Base-by-base conservation (phyloP, 2,888 invertebrate species). In the Hesperia comma region DNA sequence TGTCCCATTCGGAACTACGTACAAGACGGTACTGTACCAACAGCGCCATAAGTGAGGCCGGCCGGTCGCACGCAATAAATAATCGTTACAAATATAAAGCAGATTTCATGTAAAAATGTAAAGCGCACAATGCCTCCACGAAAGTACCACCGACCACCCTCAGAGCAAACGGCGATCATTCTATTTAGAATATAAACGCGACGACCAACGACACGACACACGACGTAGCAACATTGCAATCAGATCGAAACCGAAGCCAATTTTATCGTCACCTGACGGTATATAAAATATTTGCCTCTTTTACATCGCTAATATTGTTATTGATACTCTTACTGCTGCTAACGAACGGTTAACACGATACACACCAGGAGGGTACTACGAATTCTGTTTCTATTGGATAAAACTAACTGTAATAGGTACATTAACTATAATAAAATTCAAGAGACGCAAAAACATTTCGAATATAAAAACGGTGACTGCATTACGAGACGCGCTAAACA, bases 151-250 rank as follows among this genome's bases (percentile, higher is more conserved):
- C 53, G 54, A 49, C 17, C 56, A n/a, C 10, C 53, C 63, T 33
- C 58, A 41, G 19, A 8, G 26, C 32, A 53, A 53, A 40, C 63
- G 12, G 41, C 57, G 5, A 26, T 55, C 62, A 21, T 33, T 61
- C 51, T 63, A 53, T 64, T 58, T 64, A 64, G 64, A 64, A 64
- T 64, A 64, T 64, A 53, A 57, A 64, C 58, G 58, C 43, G 53
- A 53, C 58, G 26, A 32, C 26, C 17, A 41, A 15, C 53, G 40
- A 33, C 41, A 32, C 17, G 0, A 17, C 51, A 64, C 53, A 19
- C 58, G 58, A 41, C 41, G n/a, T 43, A 21, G 14, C 57, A 40
- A 21, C 40, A 57, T n/a, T 14, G 43, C 14, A 43, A 55, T 43
- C 43, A 10, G 33, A 32, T 19, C 33, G 21, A 51, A 55, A 57